A percentile compares a stretch with the other conserved stretches of the same genome.
These are phyloP conservation scores for Calidris pugnax DNA, from an alignment of 2,113 vertebrate species.

Conservation along the genomic window DNA sequence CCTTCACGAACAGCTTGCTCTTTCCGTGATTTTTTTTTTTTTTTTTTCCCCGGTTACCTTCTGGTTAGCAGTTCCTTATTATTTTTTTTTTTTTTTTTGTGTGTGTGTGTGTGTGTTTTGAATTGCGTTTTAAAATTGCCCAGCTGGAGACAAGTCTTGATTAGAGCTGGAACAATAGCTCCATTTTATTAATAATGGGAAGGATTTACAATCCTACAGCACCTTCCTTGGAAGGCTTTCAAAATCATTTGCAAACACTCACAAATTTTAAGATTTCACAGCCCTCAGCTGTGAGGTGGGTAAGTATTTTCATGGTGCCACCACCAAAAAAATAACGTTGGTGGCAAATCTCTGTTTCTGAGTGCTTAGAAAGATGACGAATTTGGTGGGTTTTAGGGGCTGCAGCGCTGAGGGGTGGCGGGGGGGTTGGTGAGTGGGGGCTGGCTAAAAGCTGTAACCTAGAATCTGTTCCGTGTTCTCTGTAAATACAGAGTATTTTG, in stretches of 20 bases:
- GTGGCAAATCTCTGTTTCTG: not conserved
- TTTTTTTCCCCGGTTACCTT: too few species aligned
- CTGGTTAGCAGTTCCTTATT: too few species aligned
- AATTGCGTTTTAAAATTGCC: constrained; percentile 32
- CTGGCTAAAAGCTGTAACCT: not conserved
- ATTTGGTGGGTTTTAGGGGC: not conserved
- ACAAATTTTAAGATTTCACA: constrained; percentile 30
- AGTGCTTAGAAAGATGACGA: not conserved
- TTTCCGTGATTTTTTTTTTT: not conserved
- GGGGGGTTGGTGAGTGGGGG: not conserved
- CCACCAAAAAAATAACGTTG: not conserved
- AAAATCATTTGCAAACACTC: constrained; percentile 45
- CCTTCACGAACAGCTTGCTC: not conserved
- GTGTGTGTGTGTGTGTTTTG: not conserved
- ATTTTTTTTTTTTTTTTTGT: not conserved
- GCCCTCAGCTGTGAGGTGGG: constrained; percentile 40
- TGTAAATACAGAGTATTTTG: not conserved
- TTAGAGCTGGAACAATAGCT: constrained; percentile 50
- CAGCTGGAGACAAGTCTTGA: constrained; percentile 53
- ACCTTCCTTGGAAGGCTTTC: constrained; percentile 61
- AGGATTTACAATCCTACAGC: constrained; percentile 43
- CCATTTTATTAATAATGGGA: constrained; percentile 53
- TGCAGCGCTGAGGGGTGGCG: not conserved
- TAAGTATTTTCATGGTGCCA: constrained; percentile 42
- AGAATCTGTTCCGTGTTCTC: not conserved